Conservation (phyloP, 92 coral and sea anemone species). For the Heliopora coerulea region DNA sequence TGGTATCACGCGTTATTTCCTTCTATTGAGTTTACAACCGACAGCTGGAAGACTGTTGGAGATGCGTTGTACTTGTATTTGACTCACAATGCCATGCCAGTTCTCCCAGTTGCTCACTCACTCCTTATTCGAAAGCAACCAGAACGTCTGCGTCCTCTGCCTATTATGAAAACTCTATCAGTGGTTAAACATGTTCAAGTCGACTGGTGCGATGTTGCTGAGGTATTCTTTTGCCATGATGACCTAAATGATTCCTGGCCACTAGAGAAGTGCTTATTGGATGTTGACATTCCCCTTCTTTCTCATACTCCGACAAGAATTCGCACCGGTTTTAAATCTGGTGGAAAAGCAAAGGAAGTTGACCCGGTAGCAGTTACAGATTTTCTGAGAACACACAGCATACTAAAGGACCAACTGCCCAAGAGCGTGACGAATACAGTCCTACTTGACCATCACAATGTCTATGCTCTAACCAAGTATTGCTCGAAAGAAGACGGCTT, state of each 20-base stretch:
- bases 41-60: conserved; percentile 65
- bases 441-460: conserved; percentile 34
- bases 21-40: conserved; percentile 5
- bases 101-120: conserved; percentile 12
- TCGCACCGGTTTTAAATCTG: conserved; percentile 29
- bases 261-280: conserved; percentile 37
- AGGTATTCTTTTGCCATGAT: conserved; percentile 13
- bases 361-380: conserved; percentile 15
- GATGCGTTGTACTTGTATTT: conserved; percentile 43
- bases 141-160: not conserved
- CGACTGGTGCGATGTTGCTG: conserved; percentile 13
- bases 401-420: conserved; percentile 8
- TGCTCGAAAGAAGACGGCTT: conserved; percentile 52
- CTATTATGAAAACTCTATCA: not conserved
- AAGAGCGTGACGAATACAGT: conserved; percentile 28
- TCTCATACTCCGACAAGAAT: conserved; percentile 50
- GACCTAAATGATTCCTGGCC: not conserved
- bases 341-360: not conserved
- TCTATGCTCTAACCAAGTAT: conserved; percentile 53
- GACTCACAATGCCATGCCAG: not conserved
- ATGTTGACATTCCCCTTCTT: conserved; percentile 64
- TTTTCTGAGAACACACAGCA: conserved; percentile 15
- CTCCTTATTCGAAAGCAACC: conserved; percentile 11
- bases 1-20: conserved; percentile 86
- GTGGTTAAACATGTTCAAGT: conserved; percentile 10